Evolutionary conservation across 2,797 vertebrate species (phyloP).

Genomic region (Astyanax mexicanus): DNA sequence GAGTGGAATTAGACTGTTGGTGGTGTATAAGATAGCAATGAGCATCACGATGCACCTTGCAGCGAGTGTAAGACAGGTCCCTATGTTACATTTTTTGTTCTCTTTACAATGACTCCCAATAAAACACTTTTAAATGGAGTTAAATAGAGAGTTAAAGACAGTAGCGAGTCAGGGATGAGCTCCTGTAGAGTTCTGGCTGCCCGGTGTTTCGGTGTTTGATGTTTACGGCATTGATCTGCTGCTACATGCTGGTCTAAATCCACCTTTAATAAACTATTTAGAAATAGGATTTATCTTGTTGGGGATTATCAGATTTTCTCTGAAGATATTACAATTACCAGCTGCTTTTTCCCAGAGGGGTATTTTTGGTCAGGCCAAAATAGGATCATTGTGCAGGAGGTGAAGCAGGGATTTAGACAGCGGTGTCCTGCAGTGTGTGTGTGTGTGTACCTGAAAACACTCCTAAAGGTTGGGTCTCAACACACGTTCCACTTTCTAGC

Average conservation of each 20-base stretch:
- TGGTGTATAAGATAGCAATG: too few relatives aligned
- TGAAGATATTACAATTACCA: conserved; percentile 48
- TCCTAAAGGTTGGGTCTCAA: conserved; percentile 8
- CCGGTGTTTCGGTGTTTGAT: not conserved
- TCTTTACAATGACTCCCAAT: too few relatives aligned
- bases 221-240: conserved; percentile 19
- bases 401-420: conserved; percentile 16
- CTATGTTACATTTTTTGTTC: too few relatives aligned
- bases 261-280: conserved; percentile 37
- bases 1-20: too few relatives aligned
- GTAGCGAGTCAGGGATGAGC: not conserved
- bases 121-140: too few relatives aligned
- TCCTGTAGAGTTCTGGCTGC: not conserved
- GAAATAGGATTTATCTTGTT: conserved; percentile 50
- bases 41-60: too few relatives aligned
- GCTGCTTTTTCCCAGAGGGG: conserved; percentile 41
- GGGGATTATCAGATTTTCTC: conserved; percentile 45
- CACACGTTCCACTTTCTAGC: conserved; percentile 31
- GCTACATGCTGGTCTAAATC: conserved; percentile 6
- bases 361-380: conserved; percentile 40
- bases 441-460: conserved; percentile 13
- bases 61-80: too few relatives aligned
- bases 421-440: not conserved
- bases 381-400: conserved; percentile 28
- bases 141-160: too few relatives aligned